Conservation (phyloP, 2,888 invertebrate species). For the Drosophila testacea region DNA sequence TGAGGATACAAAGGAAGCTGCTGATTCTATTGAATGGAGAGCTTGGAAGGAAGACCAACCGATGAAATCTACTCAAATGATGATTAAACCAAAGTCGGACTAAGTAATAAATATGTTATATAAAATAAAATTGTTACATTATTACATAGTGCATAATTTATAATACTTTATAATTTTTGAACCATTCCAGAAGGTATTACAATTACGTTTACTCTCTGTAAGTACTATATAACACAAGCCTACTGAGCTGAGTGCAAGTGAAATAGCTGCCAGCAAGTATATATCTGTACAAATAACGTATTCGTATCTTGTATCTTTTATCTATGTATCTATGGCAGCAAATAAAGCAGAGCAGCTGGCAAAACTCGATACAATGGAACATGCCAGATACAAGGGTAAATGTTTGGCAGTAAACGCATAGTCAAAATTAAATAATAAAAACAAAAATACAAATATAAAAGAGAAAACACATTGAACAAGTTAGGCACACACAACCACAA, state of each 20-base stretch:
- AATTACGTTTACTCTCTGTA: background rate
- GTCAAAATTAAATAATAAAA: conserved; percentile 7
- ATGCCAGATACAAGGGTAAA: conserved; percentile 32
- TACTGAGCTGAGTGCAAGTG: background rate
- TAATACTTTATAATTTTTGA: no score
- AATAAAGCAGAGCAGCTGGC: conserved; percentile 32
- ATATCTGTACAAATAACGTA: conserved; percentile 15
- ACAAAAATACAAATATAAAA: background rate
- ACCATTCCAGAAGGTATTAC: no score
- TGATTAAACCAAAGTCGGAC: conserved; percentile 84
- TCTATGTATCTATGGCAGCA: conserved; percentile 13
- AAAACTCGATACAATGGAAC: conserved; percentile 29
- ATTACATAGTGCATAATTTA: no score
- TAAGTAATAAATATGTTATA: no score
- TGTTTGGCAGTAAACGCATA: conserved; percentile 34
- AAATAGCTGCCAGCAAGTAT: conserved; percentile 2
- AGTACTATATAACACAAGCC: background rate
- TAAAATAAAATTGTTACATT: no score
- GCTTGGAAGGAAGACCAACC: conserved; percentile 87
- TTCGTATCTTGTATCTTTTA: conserved; percentile 9
- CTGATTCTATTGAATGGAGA: conserved; percentile 85
- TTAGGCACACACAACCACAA: conserved; percentile 10
- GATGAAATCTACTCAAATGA: conserved; percentile 87
- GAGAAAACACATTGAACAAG: conserved; percentile 33
- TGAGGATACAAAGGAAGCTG: conserved; percentile 67